These are phyloP conservation scores for Nycticryphes semicollaris DNA, from an alignment of 2,113 vertebrate genomes.

Conservation along the genomic window DNA sequence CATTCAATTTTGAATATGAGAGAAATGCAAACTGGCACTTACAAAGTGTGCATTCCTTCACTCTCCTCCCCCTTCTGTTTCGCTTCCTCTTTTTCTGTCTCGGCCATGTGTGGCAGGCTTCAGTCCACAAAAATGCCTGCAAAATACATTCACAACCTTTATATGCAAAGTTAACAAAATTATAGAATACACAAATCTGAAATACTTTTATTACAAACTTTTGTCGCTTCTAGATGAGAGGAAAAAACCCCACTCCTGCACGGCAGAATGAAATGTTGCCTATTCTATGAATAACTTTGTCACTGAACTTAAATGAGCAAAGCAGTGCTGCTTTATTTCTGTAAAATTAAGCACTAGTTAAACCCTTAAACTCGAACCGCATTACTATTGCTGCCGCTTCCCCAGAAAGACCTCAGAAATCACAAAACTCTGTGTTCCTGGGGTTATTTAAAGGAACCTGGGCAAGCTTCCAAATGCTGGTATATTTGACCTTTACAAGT, in stretches of 20 bases:
- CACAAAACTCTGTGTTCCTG: background rate
- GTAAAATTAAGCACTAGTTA: background rate
- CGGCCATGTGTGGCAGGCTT: background rate
- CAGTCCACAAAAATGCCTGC: background rate
- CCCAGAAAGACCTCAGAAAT: background rate
- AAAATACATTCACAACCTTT: background rate
- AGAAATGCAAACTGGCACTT: background rate
- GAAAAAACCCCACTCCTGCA: background rate
- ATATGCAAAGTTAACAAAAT: background rate
- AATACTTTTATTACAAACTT: constrained; percentile 7
- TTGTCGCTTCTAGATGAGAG: background rate
- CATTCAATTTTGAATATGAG: background rate
- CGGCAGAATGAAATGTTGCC: background rate
- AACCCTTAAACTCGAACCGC: background rate
- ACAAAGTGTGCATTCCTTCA: background rate
- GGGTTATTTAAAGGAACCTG: constrained; percentile 52
- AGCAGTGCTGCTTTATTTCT: constrained; percentile 1
- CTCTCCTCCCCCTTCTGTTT: background rate
- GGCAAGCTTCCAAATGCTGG: constrained; percentile 58
- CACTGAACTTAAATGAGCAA: background rate
- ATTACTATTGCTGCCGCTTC: background rate
- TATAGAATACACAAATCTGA: background rate
- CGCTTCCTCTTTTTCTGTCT: background rate
- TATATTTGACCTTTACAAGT: constrained; percentile 48
- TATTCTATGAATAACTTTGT: background rate